These are phyloP conservation scores for Bombyx mandarina DNA, from an alignment of 1,140 invertebrate genomes.

Conservation along the genomic window DNA sequence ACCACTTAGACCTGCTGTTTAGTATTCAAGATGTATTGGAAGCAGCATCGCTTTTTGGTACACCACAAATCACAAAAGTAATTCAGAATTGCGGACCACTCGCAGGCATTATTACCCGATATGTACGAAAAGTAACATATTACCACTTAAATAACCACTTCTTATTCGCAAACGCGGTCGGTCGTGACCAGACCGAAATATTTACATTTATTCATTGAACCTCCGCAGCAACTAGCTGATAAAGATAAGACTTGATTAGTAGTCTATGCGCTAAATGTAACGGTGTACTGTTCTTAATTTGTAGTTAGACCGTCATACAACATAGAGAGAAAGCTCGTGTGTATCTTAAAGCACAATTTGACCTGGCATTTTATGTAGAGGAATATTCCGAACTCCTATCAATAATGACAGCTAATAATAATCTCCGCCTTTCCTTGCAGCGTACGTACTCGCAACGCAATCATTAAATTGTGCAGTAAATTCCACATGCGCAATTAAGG, in stretches of 20 bases:
- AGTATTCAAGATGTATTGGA: background rate
- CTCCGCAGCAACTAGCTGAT: conserved; percentile 21
- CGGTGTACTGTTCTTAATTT: conserved; percentile 41
- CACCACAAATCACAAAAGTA: conserved; percentile 8
- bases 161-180: conserved; percentile 36
- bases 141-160: conserved; percentile 17
- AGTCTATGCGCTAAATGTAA: conserved; percentile 37
- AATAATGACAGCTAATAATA: no score
- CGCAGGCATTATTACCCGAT: conserved; percentile 5
- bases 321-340: no score
- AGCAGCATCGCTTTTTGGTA: conserved; percentile 4
- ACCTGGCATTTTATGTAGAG: no score
- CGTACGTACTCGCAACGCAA: conserved; percentile 21
- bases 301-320: conserved; percentile 18
- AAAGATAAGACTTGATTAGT: conserved; percentile 43
- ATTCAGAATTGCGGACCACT: conserved; percentile 7
- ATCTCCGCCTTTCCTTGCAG: no score
- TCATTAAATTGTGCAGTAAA: conserved; percentile 57
- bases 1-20: conserved; percentile 4
- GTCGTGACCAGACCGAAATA: conserved; percentile 43
- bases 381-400: no score
- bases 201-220: conserved; percentile 23
- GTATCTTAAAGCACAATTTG: no score
- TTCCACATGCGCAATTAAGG: conserved; percentile 58
- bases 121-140: conserved; percentile 6